Evolutionary conservation across 2,113 vertebrate genomes (phyloP).

Genomic region (Crypturellus undulatus): DNA sequence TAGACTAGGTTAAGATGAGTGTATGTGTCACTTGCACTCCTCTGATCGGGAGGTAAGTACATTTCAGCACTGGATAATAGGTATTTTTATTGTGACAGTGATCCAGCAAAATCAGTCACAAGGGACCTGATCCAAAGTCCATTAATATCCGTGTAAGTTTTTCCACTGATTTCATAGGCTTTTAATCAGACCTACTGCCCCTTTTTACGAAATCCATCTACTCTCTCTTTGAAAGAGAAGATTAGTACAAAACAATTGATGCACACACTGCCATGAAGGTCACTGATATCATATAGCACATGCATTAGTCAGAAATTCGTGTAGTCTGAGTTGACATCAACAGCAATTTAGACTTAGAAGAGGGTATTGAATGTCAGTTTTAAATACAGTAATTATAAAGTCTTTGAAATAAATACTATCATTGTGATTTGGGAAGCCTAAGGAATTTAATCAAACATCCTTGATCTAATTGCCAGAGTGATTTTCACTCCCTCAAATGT

Average conservation of each 20-base stretch:
- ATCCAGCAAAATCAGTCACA: slow-evolving; percentile 14
- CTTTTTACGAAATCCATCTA: neutral
- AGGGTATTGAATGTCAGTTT: slow-evolving; percentile 56
- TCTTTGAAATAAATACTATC: slow-evolving; percentile 59
- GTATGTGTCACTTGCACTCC: neutral
- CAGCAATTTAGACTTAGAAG: slow-evolving; percentile 23
- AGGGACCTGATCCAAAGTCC: neutral
- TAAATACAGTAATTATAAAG: slow-evolving; percentile 44
- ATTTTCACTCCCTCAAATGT: slow-evolving; percentile 60
- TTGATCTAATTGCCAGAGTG: slow-evolving; percentile 63
- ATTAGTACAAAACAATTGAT: neutral
- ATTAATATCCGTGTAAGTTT: neutral
- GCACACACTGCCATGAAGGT: neutral
- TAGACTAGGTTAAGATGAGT: slow-evolving; percentile 13
- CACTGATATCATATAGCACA: neutral
- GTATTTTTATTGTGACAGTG: neutral
- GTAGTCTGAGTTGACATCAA: neutral
- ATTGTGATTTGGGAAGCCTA: slow-evolving; percentile 46
- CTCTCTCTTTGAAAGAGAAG: neutral
- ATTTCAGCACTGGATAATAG: neutral
- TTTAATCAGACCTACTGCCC: slow-evolving; percentile 10
- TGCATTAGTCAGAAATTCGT: neutral
- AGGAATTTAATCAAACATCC: slow-evolving; percentile 67
- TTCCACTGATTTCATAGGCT: neutral
- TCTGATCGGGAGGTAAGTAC: neutral